A percentile compares a stretch with the other conserved stretches of the same genome.
Evolutionary conservation across 1,140 invertebrate genomes (phyloP).

Genomic region (Melitaea cinxia): DNA sequence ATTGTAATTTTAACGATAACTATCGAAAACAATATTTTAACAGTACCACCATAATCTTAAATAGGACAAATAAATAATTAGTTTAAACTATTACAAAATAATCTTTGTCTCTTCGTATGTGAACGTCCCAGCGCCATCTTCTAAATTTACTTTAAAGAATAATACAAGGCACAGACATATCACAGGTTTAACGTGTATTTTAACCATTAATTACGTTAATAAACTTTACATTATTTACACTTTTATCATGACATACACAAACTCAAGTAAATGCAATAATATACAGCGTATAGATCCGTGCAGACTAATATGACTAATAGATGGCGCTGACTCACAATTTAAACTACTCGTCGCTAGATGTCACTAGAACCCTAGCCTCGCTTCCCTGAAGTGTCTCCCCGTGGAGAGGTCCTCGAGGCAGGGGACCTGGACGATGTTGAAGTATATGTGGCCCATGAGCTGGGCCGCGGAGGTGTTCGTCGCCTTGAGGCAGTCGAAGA

Average conservation of each 20-base stretch:
- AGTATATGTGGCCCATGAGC: conserved; percentile 93
- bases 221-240: conserved; percentile 52
- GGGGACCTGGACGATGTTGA: conserved; percentile 90
- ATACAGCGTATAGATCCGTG: conserved; percentile 39
- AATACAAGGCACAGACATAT: conserved; percentile 78
- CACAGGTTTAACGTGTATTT: conserved; percentile 68
- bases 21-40: conserved; percentile 19
- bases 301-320: conserved; percentile 53
- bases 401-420: conserved; percentile 86
- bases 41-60: conserved; percentile 35
- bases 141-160: conserved; percentile 53
- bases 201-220: conserved; percentile 59
- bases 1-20: conserved; percentile 21
- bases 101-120: conserved; percentile 43
- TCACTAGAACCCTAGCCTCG: conserved; percentile 76
- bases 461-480: conserved; percentile 86
- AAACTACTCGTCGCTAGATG: conserved; percentile 54
- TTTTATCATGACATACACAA: conserved; percentile 37
- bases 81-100: conserved; percentile 47
- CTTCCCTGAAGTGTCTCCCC: conserved; percentile 72
- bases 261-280: conserved; percentile 38
- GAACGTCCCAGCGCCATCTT: conserved; percentile 58
- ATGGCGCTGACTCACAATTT: conserved; percentile 62
- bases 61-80: conserved; percentile 58
- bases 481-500: conserved; percentile 91